Evolutionary conservation across 2,113 vertebrate species (phyloP), one percentile per base, ranked within the genome.

Genomic region (Notothenia coriiceps): DNA sequence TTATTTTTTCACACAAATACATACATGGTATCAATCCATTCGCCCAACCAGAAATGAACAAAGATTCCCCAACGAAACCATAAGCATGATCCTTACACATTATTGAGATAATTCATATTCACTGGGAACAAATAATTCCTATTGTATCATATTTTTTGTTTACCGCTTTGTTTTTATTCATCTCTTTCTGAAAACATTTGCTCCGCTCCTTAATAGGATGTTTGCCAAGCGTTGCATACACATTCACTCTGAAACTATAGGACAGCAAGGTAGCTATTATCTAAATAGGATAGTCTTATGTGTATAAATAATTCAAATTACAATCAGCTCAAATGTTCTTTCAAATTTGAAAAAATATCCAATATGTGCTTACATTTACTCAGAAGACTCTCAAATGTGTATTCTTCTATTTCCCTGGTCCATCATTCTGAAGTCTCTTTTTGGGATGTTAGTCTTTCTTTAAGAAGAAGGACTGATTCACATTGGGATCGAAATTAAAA

Each of bases 271-370:
- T 61, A 66, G 44, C 61, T 82, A 44, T 88, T 74, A 78, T 71
- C 59, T 49, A 79, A 74, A 66, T 55, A 68, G 49, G 62, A 56
- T 33, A 77, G 49, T 70, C 51, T 65, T 63, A 64, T 80, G n/a
- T 62, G 11, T 67, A 50, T 70, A 66, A 68, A 76, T 78, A 83
- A 79, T 78, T 60, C 15, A 74, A 71, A 71, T 52, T 66, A 25
- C 69, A 72, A 83, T 80, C 64, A 51, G 70, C 66, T 73, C 11
- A 65, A 62, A 35, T 70, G 52, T 72, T 63, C 9, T 50, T 63
- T 59, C 51, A 74, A 57, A 64, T 62, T 60, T n/a, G 13, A 62
- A 40, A 72, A 61, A 40, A 61, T n/a, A 55, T 73, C 50, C n/a
- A 51, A 1, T 56, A 61, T 74, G 68, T 85, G 57, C 40, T 59